A percentile compares a stretch with the other conserved stretches of the same genome.
phyloP scores from a whole-genome alignment of 2,888 invertebrate species.

The Oxytorus armatus region DNA sequence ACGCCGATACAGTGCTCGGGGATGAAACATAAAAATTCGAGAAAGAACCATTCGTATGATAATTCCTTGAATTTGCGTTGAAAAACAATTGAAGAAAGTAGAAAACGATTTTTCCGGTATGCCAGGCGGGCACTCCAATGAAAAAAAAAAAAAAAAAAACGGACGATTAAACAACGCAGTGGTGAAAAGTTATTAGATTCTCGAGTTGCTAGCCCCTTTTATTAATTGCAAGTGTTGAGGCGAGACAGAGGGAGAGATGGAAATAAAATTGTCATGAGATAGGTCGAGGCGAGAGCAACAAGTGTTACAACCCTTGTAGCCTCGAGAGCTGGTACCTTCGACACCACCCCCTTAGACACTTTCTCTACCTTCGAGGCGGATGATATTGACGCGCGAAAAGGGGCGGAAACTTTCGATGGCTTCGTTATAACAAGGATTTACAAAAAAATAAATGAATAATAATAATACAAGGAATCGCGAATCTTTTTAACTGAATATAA shows the following conservation, averaged over 20 bases:
- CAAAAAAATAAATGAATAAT: too few species aligned
- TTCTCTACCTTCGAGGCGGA: constrained; percentile 7
- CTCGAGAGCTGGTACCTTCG: background rate
- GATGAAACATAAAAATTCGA: too few species aligned
- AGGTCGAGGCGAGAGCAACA: constrained; percentile 70
- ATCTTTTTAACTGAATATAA: too few species aligned
- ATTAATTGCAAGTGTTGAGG: background rate
- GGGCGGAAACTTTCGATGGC: background rate
- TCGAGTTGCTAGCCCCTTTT: too few species aligned
- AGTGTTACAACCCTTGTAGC: constrained; percentile 74
- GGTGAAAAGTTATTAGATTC: background rate
- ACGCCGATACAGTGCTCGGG: background rate
- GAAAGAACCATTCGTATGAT: background rate
- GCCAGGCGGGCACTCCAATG: background rate
- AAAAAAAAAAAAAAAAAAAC: background rate
- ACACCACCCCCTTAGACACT: constrained; percentile 7
- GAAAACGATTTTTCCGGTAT: background rate
- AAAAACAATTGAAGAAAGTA: background rate
- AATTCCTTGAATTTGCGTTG: background rate
- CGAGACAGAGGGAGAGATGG: background rate
- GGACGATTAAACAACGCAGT: background rate
- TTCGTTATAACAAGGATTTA: background rate
- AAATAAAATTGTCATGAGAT: constrained; percentile 10
- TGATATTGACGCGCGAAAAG: background rate
- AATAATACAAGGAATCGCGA: too few species aligned